phyloP scores from a whole-genome alignment of 2,888 invertebrate species.

The Sussaba pulchella region DNA sequence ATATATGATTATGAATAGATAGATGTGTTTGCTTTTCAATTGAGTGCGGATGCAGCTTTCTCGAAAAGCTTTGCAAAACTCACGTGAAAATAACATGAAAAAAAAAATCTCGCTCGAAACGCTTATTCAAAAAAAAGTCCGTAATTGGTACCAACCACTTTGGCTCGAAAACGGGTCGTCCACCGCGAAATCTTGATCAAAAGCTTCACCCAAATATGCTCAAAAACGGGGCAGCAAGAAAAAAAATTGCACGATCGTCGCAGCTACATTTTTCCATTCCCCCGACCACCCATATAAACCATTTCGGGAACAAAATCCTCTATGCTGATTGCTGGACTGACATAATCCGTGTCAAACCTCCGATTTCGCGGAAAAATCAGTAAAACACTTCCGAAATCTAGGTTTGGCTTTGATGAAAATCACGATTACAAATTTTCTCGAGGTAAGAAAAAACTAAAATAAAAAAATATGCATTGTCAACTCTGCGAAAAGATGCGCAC shows the following conservation, averaged over 20 bases:
- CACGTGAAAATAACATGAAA: too few relatives aligned
- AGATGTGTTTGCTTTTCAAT: neutral
- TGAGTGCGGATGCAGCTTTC: neutral
- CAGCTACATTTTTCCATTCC: neutral
- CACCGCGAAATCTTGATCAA: neutral
- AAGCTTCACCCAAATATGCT: neutral
- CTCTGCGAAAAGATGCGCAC: conserved; percentile 2
- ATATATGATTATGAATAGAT: too few relatives aligned
- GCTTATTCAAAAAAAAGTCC: too few relatives aligned
- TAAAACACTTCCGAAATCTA: conserved; percentile 25
- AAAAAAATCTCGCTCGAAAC: too few relatives aligned
- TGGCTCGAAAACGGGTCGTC: too few relatives aligned
- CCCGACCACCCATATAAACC: too few relatives aligned
- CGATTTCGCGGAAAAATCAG: neutral
- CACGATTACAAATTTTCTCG: conserved; percentile 15
- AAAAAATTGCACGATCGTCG: neutral
- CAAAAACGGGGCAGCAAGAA: too few relatives aligned
- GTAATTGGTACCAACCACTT: too few relatives aligned
- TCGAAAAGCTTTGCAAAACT: too few relatives aligned
- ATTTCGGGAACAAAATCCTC: too few relatives aligned
- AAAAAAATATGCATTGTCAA: neutral
- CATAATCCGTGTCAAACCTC: conserved; percentile 6
- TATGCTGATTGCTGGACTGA: conserved; percentile 7
- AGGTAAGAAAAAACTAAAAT: neutral
- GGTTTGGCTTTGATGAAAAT: conserved; percentile 20